Percentiles rank a stretch among this genome's conserved stretches.
phyloP scores from a whole-genome alignment of 2,888 invertebrate species.

The Taphrorychus bicolor region DNA sequence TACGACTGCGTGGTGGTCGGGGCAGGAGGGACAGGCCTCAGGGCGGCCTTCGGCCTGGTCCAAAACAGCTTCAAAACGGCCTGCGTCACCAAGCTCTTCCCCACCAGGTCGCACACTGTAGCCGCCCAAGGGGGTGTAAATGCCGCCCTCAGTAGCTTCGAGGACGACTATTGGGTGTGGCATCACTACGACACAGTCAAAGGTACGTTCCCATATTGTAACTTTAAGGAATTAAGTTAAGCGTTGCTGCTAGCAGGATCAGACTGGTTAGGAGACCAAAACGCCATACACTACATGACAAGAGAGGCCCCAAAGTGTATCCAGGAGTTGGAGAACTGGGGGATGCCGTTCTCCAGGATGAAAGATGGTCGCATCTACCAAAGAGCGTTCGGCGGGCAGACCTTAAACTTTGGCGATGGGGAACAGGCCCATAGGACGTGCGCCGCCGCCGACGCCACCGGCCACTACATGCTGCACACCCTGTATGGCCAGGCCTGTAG shows the following conservation, averaged over 20 bases:
- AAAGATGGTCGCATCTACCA: conserved; percentile 75
- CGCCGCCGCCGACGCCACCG: conserved; percentile 74
- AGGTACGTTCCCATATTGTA: conserved; percentile 38
- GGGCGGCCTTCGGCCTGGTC: conserved; percentile 76
- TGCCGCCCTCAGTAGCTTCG: conserved; percentile 71
- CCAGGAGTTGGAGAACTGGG: conserved; percentile 67
- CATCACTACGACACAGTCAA: conserved; percentile 80
- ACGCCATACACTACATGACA: conserved; percentile 82
- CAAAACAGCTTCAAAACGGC: conserved; percentile 77
- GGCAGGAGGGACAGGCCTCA: conserved; percentile 77
- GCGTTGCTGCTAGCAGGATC: conserved; percentile 65
- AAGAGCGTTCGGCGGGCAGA: conserved; percentile 75
- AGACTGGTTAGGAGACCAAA: conserved; percentile 78
- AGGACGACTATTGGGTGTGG: conserved; percentile 77
- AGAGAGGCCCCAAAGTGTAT: conserved; percentile 68
- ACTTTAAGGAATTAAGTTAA: neutral
- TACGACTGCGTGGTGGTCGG: conserved; percentile 79
- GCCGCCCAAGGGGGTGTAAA: conserved; percentile 84
- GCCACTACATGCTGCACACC: conserved; percentile 74
- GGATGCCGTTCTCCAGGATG: conserved; percentile 74
- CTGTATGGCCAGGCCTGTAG: conserved; percentile 73
- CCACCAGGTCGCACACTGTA: conserved; percentile 78
- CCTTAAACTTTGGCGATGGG: conserved; percentile 71
- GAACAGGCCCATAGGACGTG: conserved; percentile 70
- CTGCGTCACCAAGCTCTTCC: conserved; percentile 77